Base-by-base conservation (phyloP, 1,140 invertebrate species). In the Tetranychus urticae region DNA sequence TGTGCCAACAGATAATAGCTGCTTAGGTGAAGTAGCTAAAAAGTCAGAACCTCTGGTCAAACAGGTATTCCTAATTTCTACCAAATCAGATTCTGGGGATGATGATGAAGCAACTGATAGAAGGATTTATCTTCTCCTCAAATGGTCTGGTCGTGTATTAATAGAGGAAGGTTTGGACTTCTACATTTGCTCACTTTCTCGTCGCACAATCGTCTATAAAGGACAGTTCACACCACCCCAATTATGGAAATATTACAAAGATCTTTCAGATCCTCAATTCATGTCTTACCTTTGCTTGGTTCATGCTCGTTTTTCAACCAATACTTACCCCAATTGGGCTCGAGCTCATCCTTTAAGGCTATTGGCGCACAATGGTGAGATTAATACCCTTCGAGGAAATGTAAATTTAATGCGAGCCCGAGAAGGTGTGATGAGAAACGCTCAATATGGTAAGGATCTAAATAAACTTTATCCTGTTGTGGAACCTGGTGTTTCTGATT, bases 281-380 rank as follows among this genome's bases (percentile, higher is more conserved):
- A 83, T 90, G 66, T 93, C 91, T 0, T 94, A 97, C 71, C 69
- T 98, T 68, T 88, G 93, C 34, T 73, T 98, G 68, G 90, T 98
- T 1, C 94, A 98, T 71, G 96, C 92, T 31, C 77, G 85, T 63
- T 98, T 98, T 76, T 97, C 91, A 2, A 98, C 94, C 55, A 98
- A 98, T 73, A 98, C 94, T 31, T 97, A 97, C 69, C 94, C 94
- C 6, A 93, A 86, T 70, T 98, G 94, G 94, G 93, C 97, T 73
- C 80, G 93, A 68, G 92, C 94, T 13, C 94, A 98, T 77, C 94
- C 94, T n/a, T 77, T 97, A 68, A 82, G 92, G 86, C 90, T 91
- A 61, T 75, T 99, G 61, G 93, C 93, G 62, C 94, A 99, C 75
- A 99, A 99, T 77, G 94, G 94, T 56, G 94, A 99, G 77, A 99